phyloP scores from a whole-genome alignment of 92 coral and sea anemone species.

The Phenganax stokvisi region DNA sequence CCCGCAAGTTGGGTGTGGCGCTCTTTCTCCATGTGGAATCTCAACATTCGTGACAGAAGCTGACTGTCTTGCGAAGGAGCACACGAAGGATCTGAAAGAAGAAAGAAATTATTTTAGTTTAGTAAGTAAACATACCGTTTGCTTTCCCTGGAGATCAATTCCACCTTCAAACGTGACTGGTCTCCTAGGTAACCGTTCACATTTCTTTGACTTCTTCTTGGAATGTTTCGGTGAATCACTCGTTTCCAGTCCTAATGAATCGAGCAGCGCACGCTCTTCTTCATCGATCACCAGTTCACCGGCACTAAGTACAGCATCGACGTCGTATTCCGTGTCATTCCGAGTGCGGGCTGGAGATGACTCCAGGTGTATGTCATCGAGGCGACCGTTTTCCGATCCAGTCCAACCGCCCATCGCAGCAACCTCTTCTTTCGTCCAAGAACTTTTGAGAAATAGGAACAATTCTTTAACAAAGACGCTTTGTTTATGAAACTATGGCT shows the following conservation, averaged over 20 bases:
- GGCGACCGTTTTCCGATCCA: constrained; percentile 7
- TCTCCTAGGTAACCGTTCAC: background rate
- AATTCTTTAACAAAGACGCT: no score
- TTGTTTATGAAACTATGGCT: no score
- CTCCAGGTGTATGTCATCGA: constrained; percentile 14
- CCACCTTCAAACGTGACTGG: no score
- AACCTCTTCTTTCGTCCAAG: no score
- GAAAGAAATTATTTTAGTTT: background rate
- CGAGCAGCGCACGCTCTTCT: constrained; percentile 87
- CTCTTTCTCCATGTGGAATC: constrained; percentile 5
- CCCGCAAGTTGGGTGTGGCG: constrained; percentile 8
- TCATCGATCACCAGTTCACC: constrained; percentile 67
- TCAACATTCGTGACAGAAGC: constrained; percentile 23
- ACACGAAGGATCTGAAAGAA: background rate
- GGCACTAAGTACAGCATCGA: constrained; percentile 36
- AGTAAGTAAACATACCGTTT: no score
- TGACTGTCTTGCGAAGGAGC: constrained; percentile 4
- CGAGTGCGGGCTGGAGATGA: constrained; percentile 10
- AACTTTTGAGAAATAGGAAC: no score
- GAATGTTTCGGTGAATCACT: constrained; percentile 8
- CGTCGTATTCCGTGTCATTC: constrained; percentile 33
- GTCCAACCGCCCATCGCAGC: background rate
- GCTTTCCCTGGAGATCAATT: no score
- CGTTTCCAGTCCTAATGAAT: constrained; percentile 46
- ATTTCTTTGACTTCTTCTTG: background rate